Conservation (phyloP, 2,113 vertebrate genomes). For the Phocoena phocoena region DNA sequence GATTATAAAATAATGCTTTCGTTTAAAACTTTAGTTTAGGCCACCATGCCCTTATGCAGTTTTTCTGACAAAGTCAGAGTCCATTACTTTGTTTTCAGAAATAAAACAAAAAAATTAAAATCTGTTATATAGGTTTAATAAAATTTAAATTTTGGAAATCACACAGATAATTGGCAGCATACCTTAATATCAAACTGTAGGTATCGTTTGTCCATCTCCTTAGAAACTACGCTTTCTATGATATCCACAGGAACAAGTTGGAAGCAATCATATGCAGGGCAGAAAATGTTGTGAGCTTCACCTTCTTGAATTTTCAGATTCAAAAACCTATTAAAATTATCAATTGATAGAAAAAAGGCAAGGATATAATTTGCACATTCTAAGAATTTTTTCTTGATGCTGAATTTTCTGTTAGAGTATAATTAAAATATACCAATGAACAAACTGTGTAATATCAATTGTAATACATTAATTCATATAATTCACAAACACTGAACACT, state of each 20-base stretch:
- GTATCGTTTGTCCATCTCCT: constrained; percentile 98
- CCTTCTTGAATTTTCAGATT: constrained; percentile 99
- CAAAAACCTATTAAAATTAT: constrained; percentile 90
- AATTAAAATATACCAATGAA: constrained; percentile 20
- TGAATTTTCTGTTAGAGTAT: not conserved
- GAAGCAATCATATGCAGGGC: constrained; percentile 97
- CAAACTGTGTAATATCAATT: not conserved
- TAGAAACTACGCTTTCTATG: constrained; percentile 98
- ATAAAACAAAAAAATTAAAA: not conserved
- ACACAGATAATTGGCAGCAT: constrained; percentile 62
- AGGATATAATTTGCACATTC: constrained; percentile 4
- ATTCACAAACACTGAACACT: constrained; percentile 3
- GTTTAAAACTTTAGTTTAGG: constrained; percentile 38
- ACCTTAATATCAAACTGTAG: constrained; percentile 99
- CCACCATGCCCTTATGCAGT: not conserved
- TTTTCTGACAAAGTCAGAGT: not conserved
- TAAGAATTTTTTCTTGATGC: not conserved
- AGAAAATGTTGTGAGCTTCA: constrained; percentile 99
- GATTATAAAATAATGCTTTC: constrained; percentile 2
- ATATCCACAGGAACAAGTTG: constrained; percentile 98
- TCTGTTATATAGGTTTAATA: not conserved
- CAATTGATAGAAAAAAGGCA: constrained; percentile 71
- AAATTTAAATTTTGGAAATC: constrained; percentile 59
- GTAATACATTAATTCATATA: not conserved
- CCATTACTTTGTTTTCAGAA: constrained; percentile 37